Base-by-base conservation (phyloP, 2,113 vertebrate genomes). In the Ceratotherium simum region DNA sequence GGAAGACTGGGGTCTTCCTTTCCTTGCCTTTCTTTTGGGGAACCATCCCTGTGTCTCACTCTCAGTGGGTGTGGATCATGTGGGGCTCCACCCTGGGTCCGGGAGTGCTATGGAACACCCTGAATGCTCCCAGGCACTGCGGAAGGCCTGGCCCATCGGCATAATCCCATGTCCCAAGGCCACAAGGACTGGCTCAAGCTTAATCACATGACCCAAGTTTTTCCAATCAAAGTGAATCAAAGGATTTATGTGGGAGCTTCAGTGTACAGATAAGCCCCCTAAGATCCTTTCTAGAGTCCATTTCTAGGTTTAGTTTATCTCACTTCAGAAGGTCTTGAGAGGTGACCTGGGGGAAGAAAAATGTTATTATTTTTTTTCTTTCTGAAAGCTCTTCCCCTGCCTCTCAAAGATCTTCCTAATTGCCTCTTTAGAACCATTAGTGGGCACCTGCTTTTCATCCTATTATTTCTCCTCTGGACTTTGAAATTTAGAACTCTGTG, bases 361-460 rank as follows among this genome's bases (percentile, higher is more conserved):
- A 42, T 42, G 6, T 69, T 46, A 20, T 20, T 54, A 4, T 54
- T 56, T 64, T 39, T 39, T 58, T 62, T 80, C n/a, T 79, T 94
- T 67, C 76, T 82, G 21, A 82, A 75, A 48, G 20, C 23, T 64
- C 12, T 80, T 78, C 60, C 36, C 36, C 16, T 90, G 13, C 2
- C 39, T 92, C 56, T 81, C 86, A 82, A 90, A 95, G 23, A 33
- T 60, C 12, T 86, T 90, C 18, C 58, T 76, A 60, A 79, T 64
- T 73, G 82, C 23, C 56, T 89, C 21, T 54, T 18, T 0, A 75
- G 56, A 80, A 58, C 10, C 25, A 69, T 86, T 54, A 36, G 21
- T 64, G 54, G 72, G 81, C 4, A 13, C n/a, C n/a, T 81, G 13
- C 5, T 70, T 31, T 31, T 75, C 48, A 12, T 62, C 64, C 62